Conservation (phyloP, 2,888 invertebrate genomes). For the Fragum fragum region DNA sequence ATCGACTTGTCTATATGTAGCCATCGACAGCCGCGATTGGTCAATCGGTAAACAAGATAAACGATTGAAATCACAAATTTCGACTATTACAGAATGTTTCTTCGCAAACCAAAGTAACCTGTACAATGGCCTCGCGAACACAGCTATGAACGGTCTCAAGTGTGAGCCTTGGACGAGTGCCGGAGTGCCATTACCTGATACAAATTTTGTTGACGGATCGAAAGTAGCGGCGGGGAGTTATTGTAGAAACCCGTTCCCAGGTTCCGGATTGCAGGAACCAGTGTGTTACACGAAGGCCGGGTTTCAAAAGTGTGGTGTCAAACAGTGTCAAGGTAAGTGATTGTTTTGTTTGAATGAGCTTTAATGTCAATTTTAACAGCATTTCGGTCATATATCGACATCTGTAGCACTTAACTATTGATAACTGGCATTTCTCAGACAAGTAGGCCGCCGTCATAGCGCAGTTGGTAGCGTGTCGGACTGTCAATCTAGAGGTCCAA, state of each 20-base stretch:
- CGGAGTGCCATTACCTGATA: background rate
- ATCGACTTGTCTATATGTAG: no score
- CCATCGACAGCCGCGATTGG: no score
- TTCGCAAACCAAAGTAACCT: slow-evolving; percentile 17
- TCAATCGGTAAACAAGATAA: no score
- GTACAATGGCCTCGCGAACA: slow-evolving; percentile 21
- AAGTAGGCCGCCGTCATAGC: no score
- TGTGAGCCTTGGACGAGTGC: slow-evolving; percentile 24
- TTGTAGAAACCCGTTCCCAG: slow-evolving; percentile 37
- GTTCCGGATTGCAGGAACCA: background rate
- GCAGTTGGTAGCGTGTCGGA: no score
- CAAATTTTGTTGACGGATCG: slow-evolving; percentile 28
- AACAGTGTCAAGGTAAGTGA: slow-evolving; percentile 6
- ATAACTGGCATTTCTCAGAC: no score
- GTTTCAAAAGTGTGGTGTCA: background rate
- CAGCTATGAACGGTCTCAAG: slow-evolving; percentile 1
- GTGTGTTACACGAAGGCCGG: background rate
- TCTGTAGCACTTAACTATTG: no score
- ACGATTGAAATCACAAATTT: no score
- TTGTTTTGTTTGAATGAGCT: no score
- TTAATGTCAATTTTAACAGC: no score
- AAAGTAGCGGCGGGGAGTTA: slow-evolving; percentile 25
- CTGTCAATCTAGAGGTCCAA: no score
- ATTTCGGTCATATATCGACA: no score
- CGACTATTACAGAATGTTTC: slow-evolving; percentile 43